A percentile compares a stretch with the other conserved stretches of the same genome.
Conservation (phyloP, 1,140 invertebrate species). For the Andrena cerasifolii region DNA sequence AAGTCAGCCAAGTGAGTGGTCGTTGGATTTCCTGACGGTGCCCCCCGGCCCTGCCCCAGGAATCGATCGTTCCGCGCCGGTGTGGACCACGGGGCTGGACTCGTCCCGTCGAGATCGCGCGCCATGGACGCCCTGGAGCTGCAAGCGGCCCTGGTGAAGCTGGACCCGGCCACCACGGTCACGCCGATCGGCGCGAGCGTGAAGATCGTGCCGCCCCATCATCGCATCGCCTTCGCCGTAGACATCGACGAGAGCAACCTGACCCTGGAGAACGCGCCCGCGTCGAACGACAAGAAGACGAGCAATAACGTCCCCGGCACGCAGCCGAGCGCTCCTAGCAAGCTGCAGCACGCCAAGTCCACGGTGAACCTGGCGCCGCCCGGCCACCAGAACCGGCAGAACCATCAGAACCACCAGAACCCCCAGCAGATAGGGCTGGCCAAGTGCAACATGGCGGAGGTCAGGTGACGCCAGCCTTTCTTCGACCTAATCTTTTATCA, state of each 20-base stretch:
- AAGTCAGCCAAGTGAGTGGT: constrained; percentile 1
- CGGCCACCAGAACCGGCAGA: constrained; percentile 40
- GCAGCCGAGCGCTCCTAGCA: constrained; percentile 39
- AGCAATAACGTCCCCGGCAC: constrained; percentile 16
- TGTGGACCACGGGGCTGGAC: not conserved
- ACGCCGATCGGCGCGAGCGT: constrained; percentile 76
- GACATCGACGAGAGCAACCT: constrained; percentile 74
- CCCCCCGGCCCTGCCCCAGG: not conserved
- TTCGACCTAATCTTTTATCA: constrained; percentile 79
- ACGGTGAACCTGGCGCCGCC: constrained; percentile 21
- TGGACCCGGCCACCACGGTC: constrained; percentile 80
- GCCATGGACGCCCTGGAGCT: constrained; percentile 78
- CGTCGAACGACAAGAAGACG: constrained; percentile 41
- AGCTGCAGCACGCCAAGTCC: constrained; percentile 40
- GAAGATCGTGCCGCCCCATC: constrained; percentile 70
- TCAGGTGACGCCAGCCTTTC: constrained; percentile 81
- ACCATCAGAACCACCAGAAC: constrained; percentile 44
- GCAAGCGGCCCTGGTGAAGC: constrained; percentile 79
- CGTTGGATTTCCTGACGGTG: not conserved
- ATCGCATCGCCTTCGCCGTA: constrained; percentile 70
- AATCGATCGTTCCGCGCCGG: constrained; percentile 1
- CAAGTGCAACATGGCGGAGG: constrained; percentile 77
- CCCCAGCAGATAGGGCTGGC: constrained; percentile 61
- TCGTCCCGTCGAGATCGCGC: not conserved
- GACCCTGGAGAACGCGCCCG: constrained; percentile 56